Evolutionary conservation across 2,797 vertebrate genomes (phyloP).

Genomic region (Tragopan temminckii): DNA sequence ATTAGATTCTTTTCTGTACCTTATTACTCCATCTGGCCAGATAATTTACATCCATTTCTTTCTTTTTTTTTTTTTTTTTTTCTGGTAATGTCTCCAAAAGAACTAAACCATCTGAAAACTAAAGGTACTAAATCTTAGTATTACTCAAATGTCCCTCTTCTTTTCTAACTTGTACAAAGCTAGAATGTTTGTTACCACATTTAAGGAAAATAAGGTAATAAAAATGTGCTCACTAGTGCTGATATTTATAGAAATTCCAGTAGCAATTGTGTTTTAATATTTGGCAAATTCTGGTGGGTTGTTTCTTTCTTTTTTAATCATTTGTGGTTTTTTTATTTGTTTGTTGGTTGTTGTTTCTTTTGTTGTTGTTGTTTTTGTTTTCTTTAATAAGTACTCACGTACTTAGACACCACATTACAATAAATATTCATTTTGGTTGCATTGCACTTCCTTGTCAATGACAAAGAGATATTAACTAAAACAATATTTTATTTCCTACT

Average conservation of each 20-base stretch:
- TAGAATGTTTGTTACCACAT: background rate
- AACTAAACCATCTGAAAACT: background rate
- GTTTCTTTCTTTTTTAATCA: background rate
- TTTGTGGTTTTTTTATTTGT: background rate
- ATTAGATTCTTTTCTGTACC: background rate
- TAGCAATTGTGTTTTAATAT: background rate
- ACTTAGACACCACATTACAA: background rate
- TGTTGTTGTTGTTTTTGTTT: background rate
- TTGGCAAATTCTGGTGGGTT: background rate
- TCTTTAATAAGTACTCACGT: background rate
- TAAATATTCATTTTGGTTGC: constrained; percentile 68
- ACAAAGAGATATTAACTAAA: constrained; percentile 78
- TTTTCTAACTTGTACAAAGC: background rate
- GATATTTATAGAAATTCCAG: background rate
- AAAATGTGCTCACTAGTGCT: background rate
- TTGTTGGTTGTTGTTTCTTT: background rate
- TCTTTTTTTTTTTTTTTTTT: background rate
- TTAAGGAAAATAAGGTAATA: background rate
- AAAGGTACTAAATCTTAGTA: background rate
- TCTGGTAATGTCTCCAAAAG: background rate
- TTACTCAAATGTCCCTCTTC: background rate
- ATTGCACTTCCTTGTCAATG: constrained; percentile 52
- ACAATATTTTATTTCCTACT: constrained; percentile 81
- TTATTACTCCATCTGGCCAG: background rate
- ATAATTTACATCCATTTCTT: background rate